Evolutionary conservation across 2,888 invertebrate genomes (phyloP).

Genomic region (Caenorhabditis sp.): DNA sequence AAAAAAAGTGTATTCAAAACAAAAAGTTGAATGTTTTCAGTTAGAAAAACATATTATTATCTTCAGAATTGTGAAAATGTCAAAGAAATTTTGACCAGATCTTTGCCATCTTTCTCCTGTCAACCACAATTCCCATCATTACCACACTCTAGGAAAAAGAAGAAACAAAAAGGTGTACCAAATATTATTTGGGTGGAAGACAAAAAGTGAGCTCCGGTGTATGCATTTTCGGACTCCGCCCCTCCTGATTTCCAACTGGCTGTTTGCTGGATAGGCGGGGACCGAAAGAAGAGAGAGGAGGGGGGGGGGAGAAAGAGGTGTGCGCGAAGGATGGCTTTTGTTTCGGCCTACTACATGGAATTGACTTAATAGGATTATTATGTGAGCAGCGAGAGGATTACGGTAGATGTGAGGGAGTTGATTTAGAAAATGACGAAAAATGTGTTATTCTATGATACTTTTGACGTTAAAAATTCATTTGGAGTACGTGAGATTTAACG

Average conservation of each 20-base stretch:
- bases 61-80: too few species aligned
- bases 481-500: too few species aligned
- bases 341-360: too few species aligned
- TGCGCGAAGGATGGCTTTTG: not conserved
- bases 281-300: conserved; percentile 15
- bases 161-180: not conserved
- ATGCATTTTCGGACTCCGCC: conserved; percentile 16
- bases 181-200: conserved; percentile 10
- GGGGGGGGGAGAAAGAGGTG: conserved; percentile 1
- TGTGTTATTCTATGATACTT: too few species aligned
- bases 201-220: not conserved
- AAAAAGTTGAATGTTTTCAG: too few species aligned
- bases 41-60: too few species aligned
- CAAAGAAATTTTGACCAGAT: too few species aligned
- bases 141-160: conserved; percentile 6
- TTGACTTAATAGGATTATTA: too few species aligned
- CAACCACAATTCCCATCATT: not conserved
- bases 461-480: too few species aligned
- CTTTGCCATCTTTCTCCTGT: too few species aligned
- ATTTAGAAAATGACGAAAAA: too few species aligned
- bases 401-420: conserved; percentile 12
- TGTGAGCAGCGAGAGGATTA: conserved; percentile 4
- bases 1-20: too few species aligned
- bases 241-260: conserved; percentile 18
- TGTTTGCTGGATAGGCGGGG: conserved; percentile 19